Base-by-base conservation (phyloP, 1,140 invertebrate genomes). In the Zophobas morio region DNA sequence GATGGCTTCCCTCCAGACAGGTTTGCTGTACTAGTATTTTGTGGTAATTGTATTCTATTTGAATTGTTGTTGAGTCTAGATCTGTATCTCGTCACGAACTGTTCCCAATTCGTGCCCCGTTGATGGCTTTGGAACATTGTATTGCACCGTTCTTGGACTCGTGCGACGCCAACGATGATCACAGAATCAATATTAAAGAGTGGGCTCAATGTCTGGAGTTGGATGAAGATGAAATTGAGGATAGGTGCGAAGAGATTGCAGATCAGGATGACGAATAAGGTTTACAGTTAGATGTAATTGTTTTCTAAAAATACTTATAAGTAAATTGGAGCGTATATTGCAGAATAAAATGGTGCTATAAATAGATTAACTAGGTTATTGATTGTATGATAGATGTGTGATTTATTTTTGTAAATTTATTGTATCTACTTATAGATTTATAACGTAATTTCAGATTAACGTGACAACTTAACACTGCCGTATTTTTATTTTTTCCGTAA, bases 121-220 rank as follows among this genome's bases (percentile, higher is more conserved):
- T 98, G 40, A 93, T 98, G 90, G 92, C 96, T 20, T 90, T 98
- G 84, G 97, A 99, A 87, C 96, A 98, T 78, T 96, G 97, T 88
- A 98, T 98, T 84, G 95, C 95, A 54, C 95, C 96, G n/a, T 99
- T 98, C 90, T 90, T 98, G 39, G 94, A 98, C 86, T 90, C 89
- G 1, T 98, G 97, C 85, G 97, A 98, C 85, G 87, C 86, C 5
- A 91, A 99, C 86, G 89, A 93, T 80, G 94, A 98, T 87, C 96
- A 98, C 86, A 92, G 93, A 84, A 96, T 98, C 83, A 94, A 95
- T 4, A 89, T 98, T 47, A 86, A 91, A 75, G 97, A 98, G 88
- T 98, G 97, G 97, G 96, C 95, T 79, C 93, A 92, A 84, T 98
- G 97, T 84, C 89, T 98, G 74, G 91, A 96, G 84, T 88, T 98